phyloP scores from a whole-genome alignment of 2,888 invertebrate species.

The Euplexia lucipara region DNA sequence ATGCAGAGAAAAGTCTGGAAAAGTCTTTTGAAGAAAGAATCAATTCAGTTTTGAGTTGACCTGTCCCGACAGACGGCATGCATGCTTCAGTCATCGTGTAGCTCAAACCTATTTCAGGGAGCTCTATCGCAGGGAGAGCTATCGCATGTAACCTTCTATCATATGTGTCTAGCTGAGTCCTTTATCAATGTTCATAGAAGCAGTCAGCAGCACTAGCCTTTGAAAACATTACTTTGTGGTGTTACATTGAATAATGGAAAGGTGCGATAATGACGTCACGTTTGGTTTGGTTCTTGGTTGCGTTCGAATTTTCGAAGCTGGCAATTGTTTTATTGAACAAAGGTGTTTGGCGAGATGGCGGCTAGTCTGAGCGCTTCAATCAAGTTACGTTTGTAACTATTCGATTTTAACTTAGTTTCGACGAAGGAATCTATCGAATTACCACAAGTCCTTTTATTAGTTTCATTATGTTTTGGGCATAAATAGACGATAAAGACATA shows the following conservation, averaged over 20 bases:
- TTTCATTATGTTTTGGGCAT: too few relatives aligned
- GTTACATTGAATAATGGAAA: neutral
- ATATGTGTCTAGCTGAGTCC: neutral
- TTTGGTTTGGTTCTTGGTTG: neutral
- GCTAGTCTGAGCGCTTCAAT: neutral
- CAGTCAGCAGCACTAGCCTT: neutral
- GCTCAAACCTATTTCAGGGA: too few relatives aligned
- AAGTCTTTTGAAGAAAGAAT: too few relatives aligned
- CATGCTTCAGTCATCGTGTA: too few relatives aligned
- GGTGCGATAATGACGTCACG: neutral
- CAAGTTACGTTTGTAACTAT: neutral
- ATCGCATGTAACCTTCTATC: too few relatives aligned
- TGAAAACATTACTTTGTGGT: neutral
- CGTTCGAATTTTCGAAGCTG: constrained; percentile 4
- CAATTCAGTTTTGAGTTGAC: too few relatives aligned
- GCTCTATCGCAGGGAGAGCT: too few relatives aligned
- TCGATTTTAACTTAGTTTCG: neutral
- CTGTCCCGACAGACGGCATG: too few relatives aligned
- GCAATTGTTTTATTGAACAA: constrained; percentile 19
- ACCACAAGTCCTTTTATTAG: too few relatives aligned
- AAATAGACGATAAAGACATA: too few relatives aligned
- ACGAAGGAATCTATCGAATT: too few relatives aligned
- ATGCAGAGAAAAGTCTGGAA: too few relatives aligned
- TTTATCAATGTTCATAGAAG: neutral
- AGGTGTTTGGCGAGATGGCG: neutral